Percentiles rank a stretch among this genome's conserved stretches.
phyloP scores from a whole-genome alignment of 2,113 vertebrate species.

The Pseudopodoces humilis region DNA sequence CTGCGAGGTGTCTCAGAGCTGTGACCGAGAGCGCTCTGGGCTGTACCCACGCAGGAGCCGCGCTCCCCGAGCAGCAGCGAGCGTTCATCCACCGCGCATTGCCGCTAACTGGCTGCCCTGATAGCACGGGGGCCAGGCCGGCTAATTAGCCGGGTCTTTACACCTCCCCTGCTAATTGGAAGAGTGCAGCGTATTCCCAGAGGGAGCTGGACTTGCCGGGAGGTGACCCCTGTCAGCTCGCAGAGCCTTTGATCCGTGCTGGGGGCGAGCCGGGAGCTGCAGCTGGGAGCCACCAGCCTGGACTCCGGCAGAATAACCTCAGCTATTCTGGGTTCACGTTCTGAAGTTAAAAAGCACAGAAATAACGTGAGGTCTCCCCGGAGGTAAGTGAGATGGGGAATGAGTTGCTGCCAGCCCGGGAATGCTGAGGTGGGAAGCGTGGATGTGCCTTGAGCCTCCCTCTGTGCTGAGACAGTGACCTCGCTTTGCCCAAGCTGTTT shows the following conservation, averaged over 20 bases:
- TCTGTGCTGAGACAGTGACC: not conserved
- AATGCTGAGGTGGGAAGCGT: not conserved
- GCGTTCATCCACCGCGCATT: not conserved
- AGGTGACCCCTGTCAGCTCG: not conserved
- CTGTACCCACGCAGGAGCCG: not conserved
- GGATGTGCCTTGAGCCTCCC: not conserved
- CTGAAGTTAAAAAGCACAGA: not conserved
- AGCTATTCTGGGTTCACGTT: accelerated
- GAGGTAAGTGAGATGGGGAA: not conserved
- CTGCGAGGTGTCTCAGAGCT: not conserved
- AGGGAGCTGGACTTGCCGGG: not conserved
- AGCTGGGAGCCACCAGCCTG: not conserved
- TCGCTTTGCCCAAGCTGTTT: not conserved
- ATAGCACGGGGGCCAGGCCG: not conserved
- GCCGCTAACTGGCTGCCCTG: not conserved
- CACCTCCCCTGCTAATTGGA: not conserved
- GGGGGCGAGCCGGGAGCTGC: not conserved
- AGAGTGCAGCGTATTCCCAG: not conserved
- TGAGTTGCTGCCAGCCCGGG: not conserved
- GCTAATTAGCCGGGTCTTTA: not conserved
- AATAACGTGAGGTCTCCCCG: not conserved
- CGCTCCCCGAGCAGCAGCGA: not conserved
- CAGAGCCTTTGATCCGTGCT: not conserved
- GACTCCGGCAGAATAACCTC: not conserved
- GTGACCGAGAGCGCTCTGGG: not conserved